These are phyloP conservation scores for Podiceps cristatus DNA, from an alignment of 2,113 vertebrate genomes.

Conservation along the genomic window DNA sequence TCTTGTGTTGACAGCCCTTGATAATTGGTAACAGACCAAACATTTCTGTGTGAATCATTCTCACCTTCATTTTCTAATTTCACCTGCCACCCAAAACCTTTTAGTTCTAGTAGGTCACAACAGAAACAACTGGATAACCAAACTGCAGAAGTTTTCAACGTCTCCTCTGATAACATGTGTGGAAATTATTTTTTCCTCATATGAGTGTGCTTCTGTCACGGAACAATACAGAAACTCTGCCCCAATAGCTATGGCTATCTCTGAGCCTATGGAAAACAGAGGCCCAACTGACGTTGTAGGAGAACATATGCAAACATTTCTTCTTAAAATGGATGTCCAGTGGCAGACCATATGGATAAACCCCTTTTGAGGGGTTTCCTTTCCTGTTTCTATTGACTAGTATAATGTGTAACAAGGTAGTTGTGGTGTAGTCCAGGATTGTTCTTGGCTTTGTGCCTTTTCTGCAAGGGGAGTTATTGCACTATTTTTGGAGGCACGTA, in stretches of 20 bases:
- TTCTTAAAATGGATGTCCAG: not conserved
- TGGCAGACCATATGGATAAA: not conserved
- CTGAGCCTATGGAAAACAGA: not conserved
- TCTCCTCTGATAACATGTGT: not conserved
- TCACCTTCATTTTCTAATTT: conserved; percentile 7
- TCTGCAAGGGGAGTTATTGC: not conserved
- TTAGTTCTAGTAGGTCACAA: not conserved
- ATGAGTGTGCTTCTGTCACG: not conserved
- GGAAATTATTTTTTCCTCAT: not conserved
- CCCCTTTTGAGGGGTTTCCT: not conserved
- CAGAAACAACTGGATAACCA: not conserved
- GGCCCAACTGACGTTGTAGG: not conserved
- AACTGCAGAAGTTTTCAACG: not conserved
- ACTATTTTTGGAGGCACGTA: not conserved
- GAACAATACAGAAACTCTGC: not conserved
- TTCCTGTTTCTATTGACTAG: not conserved
- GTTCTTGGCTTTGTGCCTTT: not conserved
- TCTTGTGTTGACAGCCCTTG: conserved; percentile 1
- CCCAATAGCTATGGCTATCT: not conserved
- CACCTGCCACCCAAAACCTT: not conserved
- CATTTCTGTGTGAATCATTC: not conserved
- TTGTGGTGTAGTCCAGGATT: not conserved
- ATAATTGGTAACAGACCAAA: conserved; percentile 14
- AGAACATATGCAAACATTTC: not conserved
- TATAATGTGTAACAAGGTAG: not conserved